Conservation (phyloP, 1,140 invertebrate species). For the Ridgeia piscesae region DNA sequence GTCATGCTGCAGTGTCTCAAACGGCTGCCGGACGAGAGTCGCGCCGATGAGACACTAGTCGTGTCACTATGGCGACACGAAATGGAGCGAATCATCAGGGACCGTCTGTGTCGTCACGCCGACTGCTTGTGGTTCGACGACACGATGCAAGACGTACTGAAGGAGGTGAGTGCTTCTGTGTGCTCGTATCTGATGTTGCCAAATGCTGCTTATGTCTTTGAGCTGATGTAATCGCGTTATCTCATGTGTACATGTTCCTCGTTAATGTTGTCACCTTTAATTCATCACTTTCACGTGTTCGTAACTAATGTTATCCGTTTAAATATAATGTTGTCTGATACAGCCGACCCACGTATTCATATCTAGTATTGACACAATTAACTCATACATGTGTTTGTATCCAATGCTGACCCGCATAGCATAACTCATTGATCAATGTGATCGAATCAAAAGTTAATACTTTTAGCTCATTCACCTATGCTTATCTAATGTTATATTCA, state of each 20-base stretch:
- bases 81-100: slow-evolving; percentile 49
- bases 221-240: neutral
- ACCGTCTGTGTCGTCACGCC: slow-evolving; percentile 45
- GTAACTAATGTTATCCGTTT: no score
- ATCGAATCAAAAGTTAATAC: no score
- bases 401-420: neutral
- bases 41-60: slow-evolving; percentile 52
- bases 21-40: slow-evolving; percentile 49
- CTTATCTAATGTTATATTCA: no score
- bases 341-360: no score
- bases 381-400: neutral
- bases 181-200: neutral
- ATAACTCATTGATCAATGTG: no score
- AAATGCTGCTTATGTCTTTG: neutral
- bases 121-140: slow-evolving; percentile 55
- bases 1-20: slow-evolving; percentile 43
- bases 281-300: neutral
- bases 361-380: neutral
- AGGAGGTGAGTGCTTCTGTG: slow-evolving; percentile 34
- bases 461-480: no score
- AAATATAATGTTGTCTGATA: no score
- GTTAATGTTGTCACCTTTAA: neutral
- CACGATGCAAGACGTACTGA: slow-evolving; percentile 41
- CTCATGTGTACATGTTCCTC: neutral
- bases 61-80: slow-evolving; percentile 56